These are phyloP conservation scores for Pristionchus exspectatus DNA, from an alignment of 2,888 invertebrate genomes.

Conservation along the genomic window DNA sequence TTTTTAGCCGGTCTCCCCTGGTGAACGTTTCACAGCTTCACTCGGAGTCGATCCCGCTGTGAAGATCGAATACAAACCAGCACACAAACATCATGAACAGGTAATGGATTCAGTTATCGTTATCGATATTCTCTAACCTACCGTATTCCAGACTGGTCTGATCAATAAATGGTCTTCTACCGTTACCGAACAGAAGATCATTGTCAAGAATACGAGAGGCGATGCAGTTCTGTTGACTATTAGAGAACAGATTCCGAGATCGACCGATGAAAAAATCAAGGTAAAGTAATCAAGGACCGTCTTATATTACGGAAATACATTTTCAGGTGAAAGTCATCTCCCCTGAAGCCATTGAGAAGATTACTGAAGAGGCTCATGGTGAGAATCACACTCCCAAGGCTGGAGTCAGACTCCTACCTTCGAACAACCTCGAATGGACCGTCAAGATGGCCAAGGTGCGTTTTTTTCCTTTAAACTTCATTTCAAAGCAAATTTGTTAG, in stretches of 20 bases:
- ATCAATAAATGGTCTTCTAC: conserved; percentile 64
- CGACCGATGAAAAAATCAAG: conserved; percentile 72
- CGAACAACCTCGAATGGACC: conserved; percentile 70
- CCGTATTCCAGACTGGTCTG: conserved; percentile 11
- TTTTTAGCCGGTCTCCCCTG: conserved; percentile 79
- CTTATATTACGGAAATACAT: not conserved
- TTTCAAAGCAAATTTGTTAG: too few relatives aligned
- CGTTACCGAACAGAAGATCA: conserved; percentile 68
- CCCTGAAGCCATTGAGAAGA: conserved; percentile 54
- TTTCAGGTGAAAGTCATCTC: conserved; percentile 58
- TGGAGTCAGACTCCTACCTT: conserved; percentile 46
- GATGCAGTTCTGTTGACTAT: conserved; percentile 67
- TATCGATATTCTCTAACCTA: not conserved
- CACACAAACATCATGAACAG: conserved; percentile 78
- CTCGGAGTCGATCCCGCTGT: conserved; percentile 80
- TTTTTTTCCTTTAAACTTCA: not conserved
- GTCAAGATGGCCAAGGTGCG: conserved; percentile 58
- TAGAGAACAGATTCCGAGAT: conserved; percentile 71
- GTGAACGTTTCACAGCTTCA: conserved; percentile 79
- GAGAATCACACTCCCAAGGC: conserved; percentile 38
- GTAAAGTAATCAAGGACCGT: conserved; percentile 8
- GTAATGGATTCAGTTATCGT: conserved; percentile 51
- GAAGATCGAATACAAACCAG: conserved; percentile 79
- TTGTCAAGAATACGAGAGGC: conserved; percentile 67
- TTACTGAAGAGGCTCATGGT: conserved; percentile 10